Evolutionary conservation across 53 echinoderm and acorn worm genomes (phyloP).

Genomic region (Stichopus horrens): DNA sequence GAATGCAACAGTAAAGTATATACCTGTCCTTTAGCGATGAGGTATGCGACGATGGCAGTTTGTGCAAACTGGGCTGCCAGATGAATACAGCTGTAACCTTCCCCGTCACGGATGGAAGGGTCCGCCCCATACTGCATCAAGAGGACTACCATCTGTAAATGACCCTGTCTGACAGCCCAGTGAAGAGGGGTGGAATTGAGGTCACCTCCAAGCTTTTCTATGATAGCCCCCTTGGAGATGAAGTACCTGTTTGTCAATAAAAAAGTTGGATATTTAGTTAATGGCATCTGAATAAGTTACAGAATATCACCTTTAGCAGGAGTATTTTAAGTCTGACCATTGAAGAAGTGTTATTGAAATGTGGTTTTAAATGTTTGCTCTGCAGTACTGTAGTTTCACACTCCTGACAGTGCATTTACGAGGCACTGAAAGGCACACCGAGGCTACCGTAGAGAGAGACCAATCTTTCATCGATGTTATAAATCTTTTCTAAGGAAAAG

Average conservation of each 20-base stretch:
- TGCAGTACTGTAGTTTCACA: no score
- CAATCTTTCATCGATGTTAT: no score
- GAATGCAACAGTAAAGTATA: background rate
- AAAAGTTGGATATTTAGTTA: no score
- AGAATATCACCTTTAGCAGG: no score
- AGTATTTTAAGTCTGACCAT: no score
- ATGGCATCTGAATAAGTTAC: no score
- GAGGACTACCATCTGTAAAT: conserved; percentile 87
- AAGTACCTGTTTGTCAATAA: conserved; percentile 58
- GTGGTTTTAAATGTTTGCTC: no score
- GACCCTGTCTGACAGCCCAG: conserved; percentile 95
- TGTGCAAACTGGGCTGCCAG: conserved; percentile 91
- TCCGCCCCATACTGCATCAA: conserved; percentile 95
- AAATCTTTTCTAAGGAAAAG: no score
- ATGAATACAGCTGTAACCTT: conserved; percentile 87
- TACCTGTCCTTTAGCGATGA: conserved; percentile 93
- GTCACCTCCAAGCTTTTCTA: conserved; percentile 92
- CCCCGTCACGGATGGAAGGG: conserved; percentile 80
- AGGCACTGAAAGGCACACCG: no score
- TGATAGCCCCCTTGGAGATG: conserved; percentile 74
- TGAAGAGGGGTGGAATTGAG: conserved; percentile 92
- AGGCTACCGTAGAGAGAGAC: no score
- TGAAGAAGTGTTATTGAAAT: no score
- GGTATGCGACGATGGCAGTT: conserved; percentile 88
- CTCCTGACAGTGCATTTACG: no score